A percentile compares a stretch with the other conserved stretches of the same genome.
Conservation (phyloP, 2,888 invertebrate species). For the Lasiommata megera region DNA sequence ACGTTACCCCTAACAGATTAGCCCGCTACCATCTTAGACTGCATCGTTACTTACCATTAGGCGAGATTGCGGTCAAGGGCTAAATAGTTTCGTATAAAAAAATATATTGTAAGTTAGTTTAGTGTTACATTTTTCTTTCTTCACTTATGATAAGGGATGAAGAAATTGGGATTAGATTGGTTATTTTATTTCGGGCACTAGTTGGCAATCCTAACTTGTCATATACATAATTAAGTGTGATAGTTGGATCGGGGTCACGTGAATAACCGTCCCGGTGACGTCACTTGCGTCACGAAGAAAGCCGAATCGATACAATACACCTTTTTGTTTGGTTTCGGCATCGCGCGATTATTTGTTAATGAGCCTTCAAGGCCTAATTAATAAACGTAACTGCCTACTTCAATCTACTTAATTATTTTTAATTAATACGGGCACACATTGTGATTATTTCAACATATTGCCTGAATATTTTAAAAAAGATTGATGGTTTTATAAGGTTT, state of each 20-base stretch:
- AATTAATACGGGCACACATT: neutral
- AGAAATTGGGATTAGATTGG: too few species aligned
- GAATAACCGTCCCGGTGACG: neutral
- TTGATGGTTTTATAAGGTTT: neutral
- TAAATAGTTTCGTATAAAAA: too few species aligned
- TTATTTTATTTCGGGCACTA: neutral
- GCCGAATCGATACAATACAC: slow-evolving; percentile 1
- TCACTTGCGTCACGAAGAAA: slow-evolving; percentile 4
- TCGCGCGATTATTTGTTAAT: neutral
- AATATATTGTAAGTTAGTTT: too few species aligned
- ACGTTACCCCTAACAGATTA: too few species aligned
- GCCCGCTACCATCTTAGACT: too few species aligned
- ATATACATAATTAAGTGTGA: neutral
- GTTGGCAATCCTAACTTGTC: neutral
- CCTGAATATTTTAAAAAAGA: neutral
- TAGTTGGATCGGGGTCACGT: neutral
- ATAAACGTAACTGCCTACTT: neutral
- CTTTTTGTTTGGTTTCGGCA: neutral
- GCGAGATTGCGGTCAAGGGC: too few species aligned
- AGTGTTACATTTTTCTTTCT: too few species aligned
- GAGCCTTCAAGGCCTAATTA: neutral
- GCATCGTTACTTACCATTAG: too few species aligned
- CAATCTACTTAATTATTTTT: neutral
- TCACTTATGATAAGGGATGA: too few species aligned
- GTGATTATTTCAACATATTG: neutral